Percentiles rank a stretch among this genome's conserved stretches.
These are phyloP conservation scores for Nemurella pictetii DNA, from an alignment of 2,888 invertebrate species.

Conservation along the genomic window DNA sequence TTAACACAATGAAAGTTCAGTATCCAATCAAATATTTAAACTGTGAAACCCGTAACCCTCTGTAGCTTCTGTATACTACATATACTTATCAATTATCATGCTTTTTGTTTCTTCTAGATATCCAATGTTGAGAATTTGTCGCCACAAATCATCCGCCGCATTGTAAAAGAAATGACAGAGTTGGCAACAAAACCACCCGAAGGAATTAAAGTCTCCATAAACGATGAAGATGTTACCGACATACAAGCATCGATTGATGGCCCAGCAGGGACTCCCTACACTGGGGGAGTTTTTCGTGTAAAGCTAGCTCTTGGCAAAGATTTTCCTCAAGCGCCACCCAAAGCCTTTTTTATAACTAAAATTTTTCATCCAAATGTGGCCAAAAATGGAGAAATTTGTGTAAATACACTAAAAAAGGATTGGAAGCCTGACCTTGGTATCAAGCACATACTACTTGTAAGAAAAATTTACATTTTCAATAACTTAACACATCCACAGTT, in stretches of 20 bases:
- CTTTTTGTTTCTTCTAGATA: slow-evolving; percentile 59
- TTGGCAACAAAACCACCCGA: slow-evolving; percentile 83
- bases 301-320: slow-evolving; percentile 89
- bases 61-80: too few species aligned
- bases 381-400: slow-evolving; percentile 92
- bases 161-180: slow-evolving; percentile 85
- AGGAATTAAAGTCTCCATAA: slow-evolving; percentile 85
- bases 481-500: neutral
- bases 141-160: slow-evolving; percentile 86
- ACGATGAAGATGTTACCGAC: slow-evolving; percentile 92
- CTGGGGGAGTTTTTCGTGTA: slow-evolving; percentile 84
- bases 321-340: slow-evolving; percentile 90
- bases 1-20: too few species aligned
- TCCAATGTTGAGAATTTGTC: slow-evolving; percentile 94
- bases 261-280: slow-evolving; percentile 93
- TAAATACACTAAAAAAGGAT: slow-evolving; percentile 93
- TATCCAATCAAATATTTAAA: too few species aligned
- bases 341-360: slow-evolving; percentile 90
- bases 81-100: too few species aligned
- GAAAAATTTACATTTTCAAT: too few species aligned
- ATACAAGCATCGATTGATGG: slow-evolving; percentile 92
- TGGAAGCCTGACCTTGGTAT: slow-evolving; percentile 96
- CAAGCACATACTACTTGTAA: slow-evolving; percentile 86
- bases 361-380: slow-evolving; percentile 98
- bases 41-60: too few species aligned